A percentile compares a stretch with the other conserved stretches of the same genome.
Conservation (phyloP, 2,113 vertebrate genomes). For the Ctenodactylus gundi region DNA sequence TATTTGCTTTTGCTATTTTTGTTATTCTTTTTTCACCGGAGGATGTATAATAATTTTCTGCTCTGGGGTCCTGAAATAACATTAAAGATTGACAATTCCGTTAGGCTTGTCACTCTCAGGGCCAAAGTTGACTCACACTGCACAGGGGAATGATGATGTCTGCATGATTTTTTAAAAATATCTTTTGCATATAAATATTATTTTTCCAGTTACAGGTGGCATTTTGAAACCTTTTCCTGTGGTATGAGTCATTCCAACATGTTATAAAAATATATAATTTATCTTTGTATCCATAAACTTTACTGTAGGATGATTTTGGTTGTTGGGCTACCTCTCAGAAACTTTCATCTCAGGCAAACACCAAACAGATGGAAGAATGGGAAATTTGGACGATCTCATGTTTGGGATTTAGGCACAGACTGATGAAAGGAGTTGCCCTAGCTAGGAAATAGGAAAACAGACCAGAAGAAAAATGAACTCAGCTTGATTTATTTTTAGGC, state of each 20-base stretch:
- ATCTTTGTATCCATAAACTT: background rate
- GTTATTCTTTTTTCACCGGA: slow-evolving; percentile 59
- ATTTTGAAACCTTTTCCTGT: slow-evolving; percentile 51
- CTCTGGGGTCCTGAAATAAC: slow-evolving; percentile 67
- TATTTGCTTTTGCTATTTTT: slow-evolving; percentile 74
- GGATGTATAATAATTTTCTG: slow-evolving; percentile 64
- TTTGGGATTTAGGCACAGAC: background rate
- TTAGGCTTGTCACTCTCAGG: slow-evolving; percentile 37
- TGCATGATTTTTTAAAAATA: slow-evolving; percentile 49
- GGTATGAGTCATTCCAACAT: slow-evolving; percentile 41
- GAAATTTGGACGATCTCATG: slow-evolving; percentile 19
- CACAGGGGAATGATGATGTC: background rate
- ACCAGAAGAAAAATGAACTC: background rate
- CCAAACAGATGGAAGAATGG: background rate
- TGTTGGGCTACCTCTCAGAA: slow-evolving; percentile 8
- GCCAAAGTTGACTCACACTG: slow-evolving; percentile 53
- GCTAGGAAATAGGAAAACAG: background rate
- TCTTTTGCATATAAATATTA: slow-evolving; percentile 38
- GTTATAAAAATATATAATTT: slow-evolving; percentile 4
- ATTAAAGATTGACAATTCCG: slow-evolving; percentile 63
- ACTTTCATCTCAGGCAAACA: slow-evolving; percentile 16
- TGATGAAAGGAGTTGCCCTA: background rate
- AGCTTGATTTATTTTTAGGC: background rate
- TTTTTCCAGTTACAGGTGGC: slow-evolving; percentile 55
- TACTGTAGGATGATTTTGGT: background rate